Evolutionary conservation across 2,888 invertebrate genomes (phyloP).

Genomic region (Rhorus exstirpatorius): DNA sequence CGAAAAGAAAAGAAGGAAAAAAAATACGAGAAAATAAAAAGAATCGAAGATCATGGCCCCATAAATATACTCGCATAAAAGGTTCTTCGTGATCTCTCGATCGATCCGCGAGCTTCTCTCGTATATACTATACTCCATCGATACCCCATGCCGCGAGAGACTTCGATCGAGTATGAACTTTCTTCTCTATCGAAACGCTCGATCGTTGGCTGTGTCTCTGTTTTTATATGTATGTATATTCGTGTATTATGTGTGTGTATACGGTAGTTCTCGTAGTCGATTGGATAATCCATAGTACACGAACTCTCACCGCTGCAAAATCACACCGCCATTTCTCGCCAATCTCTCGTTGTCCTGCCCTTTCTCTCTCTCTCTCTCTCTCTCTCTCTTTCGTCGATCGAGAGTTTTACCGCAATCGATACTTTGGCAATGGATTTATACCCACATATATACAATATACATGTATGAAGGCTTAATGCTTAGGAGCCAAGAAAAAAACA

Average conservation of each 20-base stretch:
- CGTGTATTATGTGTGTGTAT: neutral
- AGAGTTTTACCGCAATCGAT: slow-evolving; percentile 54
- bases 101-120: slow-evolving; percentile 63
- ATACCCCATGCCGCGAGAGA: slow-evolving; percentile 62
- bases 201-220: slow-evolving; percentile 56
- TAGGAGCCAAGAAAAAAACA: slow-evolving; percentile 24
- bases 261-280: slow-evolving; percentile 54
- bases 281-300: slow-evolving; percentile 56
- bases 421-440: slow-evolving; percentile 35
- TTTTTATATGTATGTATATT: slow-evolving; percentile 21
- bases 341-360: slow-evolving; percentile 36
- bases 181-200: slow-evolving; percentile 68
- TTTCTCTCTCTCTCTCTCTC: neutral
- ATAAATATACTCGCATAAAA: slow-evolving; percentile 68
- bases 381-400: slow-evolving; percentile 36
- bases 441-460: neutral
- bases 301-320: slow-evolving; percentile 57
- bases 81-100: slow-evolving; percentile 71
- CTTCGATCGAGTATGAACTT: slow-evolving; percentile 71
- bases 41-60: slow-evolving; percentile 64
- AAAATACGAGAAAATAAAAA: slow-evolving; percentile 22
- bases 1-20: slow-evolving; percentile 8
- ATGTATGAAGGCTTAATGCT: slow-evolving; percentile 18
- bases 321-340: slow-evolving; percentile 63
- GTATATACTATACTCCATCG: slow-evolving; percentile 2